phyloP scores from a whole-genome alignment of 2,888 invertebrate genomes.

The Pheosia gnoma region DNA sequence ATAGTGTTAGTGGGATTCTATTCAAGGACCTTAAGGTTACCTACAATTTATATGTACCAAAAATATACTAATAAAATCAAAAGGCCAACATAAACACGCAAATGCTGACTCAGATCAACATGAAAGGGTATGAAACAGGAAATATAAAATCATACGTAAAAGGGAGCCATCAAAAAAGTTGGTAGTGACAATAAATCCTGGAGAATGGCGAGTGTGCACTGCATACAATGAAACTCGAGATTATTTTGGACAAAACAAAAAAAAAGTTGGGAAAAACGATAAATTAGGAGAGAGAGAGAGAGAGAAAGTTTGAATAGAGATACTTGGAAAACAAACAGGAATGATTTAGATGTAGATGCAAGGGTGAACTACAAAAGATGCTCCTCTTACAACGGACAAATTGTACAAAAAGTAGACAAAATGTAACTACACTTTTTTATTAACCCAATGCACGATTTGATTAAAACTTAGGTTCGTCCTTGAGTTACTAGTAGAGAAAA shows the following conservation, averaged over 20 bases:
- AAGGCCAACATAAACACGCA: too few species aligned
- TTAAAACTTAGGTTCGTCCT: too few species aligned
- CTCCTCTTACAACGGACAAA: not conserved
- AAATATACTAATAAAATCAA: too few species aligned
- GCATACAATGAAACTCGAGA: slow-evolving; percentile 14
- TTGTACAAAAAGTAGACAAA: not conserved
- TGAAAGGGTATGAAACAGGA: not conserved
- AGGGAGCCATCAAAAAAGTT: not conserved
- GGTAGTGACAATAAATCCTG: not conserved
- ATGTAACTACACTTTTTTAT: too few species aligned
- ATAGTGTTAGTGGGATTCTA: too few species aligned
- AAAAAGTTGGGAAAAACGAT: slow-evolving; percentile 21
- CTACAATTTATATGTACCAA: too few species aligned
- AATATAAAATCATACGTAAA: not conserved
- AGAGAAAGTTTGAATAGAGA: slow-evolving; percentile 25
- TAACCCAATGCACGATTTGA: too few species aligned
- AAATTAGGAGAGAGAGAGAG: slow-evolving; percentile 24
- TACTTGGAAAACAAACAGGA: slow-evolving; percentile 31
- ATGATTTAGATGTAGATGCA: slow-evolving; percentile 27
- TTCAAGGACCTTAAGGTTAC: too few species aligned
- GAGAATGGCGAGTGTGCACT: slow-evolving; percentile 4
- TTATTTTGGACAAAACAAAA: slow-evolving; percentile 19
- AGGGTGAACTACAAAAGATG: slow-evolving; percentile 13
- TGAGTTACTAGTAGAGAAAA: too few species aligned
- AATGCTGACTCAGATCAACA: not conserved